Conservation (phyloP, 2,888 invertebrate species). For the Silvanus unidentatus region DNA sequence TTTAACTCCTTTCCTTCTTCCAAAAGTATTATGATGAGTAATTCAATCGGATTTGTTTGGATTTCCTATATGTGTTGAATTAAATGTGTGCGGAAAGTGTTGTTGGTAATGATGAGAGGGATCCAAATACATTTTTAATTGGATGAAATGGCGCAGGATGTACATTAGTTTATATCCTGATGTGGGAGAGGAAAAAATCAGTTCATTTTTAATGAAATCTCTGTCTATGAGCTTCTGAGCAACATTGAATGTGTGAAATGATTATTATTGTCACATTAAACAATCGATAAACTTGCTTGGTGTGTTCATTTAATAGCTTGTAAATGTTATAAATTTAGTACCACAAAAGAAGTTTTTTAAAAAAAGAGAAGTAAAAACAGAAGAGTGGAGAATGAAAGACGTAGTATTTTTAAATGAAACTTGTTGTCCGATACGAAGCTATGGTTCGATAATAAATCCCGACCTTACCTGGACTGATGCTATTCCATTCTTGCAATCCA, state of each 20-base stretch:
- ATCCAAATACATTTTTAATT: slow-evolving; percentile 9
- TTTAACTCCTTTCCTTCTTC: too few species aligned
- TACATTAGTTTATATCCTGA: slow-evolving; percentile 22
- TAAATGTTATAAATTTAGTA: slow-evolving; percentile 1
- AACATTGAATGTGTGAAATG: too few species aligned
- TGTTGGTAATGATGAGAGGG: not conserved
- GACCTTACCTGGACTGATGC: slow-evolving; percentile 38
- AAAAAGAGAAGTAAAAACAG: not conserved
- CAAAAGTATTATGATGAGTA: too few species aligned
- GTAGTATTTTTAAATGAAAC: slow-evolving; percentile 15
- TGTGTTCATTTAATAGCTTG: slow-evolving; percentile 1
- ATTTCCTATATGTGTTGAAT: too few species aligned
- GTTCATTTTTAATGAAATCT: slow-evolving; percentile 12
- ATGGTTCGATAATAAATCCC: slow-evolving; percentile 36
- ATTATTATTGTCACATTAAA: too few species aligned
- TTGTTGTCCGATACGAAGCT: slow-evolving; percentile 15
- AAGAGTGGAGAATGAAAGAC: not conserved
- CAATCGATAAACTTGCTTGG: not conserved
- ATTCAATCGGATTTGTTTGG: too few species aligned
- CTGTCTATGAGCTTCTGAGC: not conserved
- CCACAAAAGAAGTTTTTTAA: not conserved
- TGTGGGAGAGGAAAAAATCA: slow-evolving; percentile 21
- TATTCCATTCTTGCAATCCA: slow-evolving; percentile 39
- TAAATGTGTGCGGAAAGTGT: too few species aligned
- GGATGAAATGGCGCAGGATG: slow-evolving; percentile 24